phyloP scores from a whole-genome alignment of 2,113 vertebrate species.

The Clinocottus analis region DNA sequence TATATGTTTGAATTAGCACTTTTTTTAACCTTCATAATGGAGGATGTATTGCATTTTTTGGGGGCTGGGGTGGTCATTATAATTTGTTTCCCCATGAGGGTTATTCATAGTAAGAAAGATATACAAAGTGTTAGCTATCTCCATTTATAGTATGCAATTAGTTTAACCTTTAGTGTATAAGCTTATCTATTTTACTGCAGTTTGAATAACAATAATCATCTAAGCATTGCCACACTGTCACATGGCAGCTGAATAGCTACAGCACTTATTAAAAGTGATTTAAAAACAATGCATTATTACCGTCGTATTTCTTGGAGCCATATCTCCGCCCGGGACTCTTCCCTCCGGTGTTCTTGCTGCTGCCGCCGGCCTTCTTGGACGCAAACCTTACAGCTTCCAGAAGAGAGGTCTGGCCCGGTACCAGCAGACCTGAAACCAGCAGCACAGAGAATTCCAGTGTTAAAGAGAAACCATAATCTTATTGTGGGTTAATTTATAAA shows the following conservation, averaged over 20 bases:
- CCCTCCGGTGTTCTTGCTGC: slow-evolving; percentile 90
- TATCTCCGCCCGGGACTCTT: slow-evolving; percentile 89
- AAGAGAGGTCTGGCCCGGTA: slow-evolving; percentile 51
- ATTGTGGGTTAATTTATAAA: too few species aligned
- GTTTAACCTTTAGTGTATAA: background rate
- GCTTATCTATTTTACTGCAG: background rate
- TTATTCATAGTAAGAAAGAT: background rate
- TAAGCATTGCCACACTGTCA: background rate
- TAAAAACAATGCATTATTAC: slow-evolving; percentile 63
- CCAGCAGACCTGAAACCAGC: slow-evolving; percentile 69
- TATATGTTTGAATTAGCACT: too few species aligned
- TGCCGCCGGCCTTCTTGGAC: slow-evolving; percentile 91
- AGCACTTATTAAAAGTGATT: background rate
- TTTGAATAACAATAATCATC: background rate
- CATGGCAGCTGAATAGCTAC: background rate
- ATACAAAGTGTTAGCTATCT: too few species aligned
- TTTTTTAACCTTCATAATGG: too few species aligned
- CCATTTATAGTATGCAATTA: too few species aligned
- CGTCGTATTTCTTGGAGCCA: slow-evolving; percentile 91
- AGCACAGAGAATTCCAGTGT: background rate
- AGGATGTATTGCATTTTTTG: too few species aligned
- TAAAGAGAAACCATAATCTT: too few species aligned
- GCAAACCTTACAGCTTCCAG: slow-evolving; percentile 84
- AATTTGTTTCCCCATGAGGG: too few species aligned
- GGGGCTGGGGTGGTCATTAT: too few species aligned